Conservation (phyloP, 1,140 invertebrate genomes). For the Dermatophagoides farinae region DNA sequence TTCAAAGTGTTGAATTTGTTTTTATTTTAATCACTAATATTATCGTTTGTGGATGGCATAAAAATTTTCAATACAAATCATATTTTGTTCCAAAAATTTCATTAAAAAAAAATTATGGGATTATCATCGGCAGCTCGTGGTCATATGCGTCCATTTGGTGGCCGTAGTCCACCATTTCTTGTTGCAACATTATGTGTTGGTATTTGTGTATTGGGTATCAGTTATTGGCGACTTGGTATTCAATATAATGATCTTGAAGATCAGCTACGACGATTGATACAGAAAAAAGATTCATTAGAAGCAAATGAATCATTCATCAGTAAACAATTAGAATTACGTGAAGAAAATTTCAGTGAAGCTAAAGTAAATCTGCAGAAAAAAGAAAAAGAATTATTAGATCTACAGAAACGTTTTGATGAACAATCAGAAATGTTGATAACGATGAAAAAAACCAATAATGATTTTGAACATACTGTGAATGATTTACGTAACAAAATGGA, state of each 20-base stretch:
- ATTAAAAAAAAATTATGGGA: no score
- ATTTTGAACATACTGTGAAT: no score
- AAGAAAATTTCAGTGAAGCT: conserved; percentile 8
- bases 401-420: background rate
- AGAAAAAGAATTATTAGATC: background rate
- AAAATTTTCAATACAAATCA: no score
- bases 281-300: conserved; percentile 5
- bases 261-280: background rate
- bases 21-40: no score
- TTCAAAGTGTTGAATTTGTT: no score
- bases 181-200: conserved; percentile 12
- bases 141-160: conserved; percentile 45
- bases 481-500: no score
- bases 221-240: conserved; percentile 7
- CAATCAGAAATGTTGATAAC: no score
- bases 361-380: conserved; percentile 2
- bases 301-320: background rate
- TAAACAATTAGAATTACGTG: conserved; percentile 4
- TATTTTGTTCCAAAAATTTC: no score
- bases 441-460: no score
- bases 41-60: no score
- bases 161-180: conserved; percentile 12
- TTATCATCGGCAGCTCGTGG: conserved; percentile 26
- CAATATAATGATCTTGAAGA: conserved; percentile 9
- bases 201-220: conserved; percentile 9